Evolutionary conservation across 2,888 invertebrate species (phyloP), one percentile per base, ranked within the genome.

Genomic region (Polydrusus cervinus): DNA sequence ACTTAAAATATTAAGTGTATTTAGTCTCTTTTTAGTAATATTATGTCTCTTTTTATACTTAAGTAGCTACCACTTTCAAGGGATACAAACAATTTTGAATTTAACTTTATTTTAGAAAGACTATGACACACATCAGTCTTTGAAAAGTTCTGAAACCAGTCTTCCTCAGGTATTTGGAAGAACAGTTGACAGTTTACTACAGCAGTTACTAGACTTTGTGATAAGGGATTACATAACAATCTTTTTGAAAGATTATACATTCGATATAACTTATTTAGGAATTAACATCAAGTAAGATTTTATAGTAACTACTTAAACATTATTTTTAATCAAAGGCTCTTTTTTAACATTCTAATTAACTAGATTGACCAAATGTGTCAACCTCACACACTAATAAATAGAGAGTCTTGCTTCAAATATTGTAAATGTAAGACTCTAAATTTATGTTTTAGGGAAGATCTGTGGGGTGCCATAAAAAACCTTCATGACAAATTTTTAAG

Each of bases 111-210:
- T 82, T 81, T 62, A 84, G 87, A 84, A 82, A 76, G 85, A 86
- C 69, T 86, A 83, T 82, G 86, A 86, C 72, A 72, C 78, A 20
- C 71, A 77, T 11, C 71, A 71, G 51, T 49, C 75, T 25, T 34
- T 67, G 43, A 83, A 81, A 74, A 81, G 79, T 16, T 79, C 79
- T 25, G 83, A 83, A 73, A 80, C 81, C 53, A 92, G 93, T 86
- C 89, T 94, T 80, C 93, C 94, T n/a, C 88, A 94, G n/a, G 90
- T 95, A 82, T 94, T 95, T 87, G 94, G 95, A 51, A 90, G 94
- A 78, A 94, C 94, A 74, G 94, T 97, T 45, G 97, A 97, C 84
- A 92, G 93, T 81, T 92, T 95, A 79, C 86, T 97, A 30, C 95
- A 96, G 83, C 93, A 95, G 85, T 89, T 97, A 49, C 89, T 96